These are phyloP conservation scores for Macrostomum lignano DNA, from an alignment of 1,140 invertebrate species.

Conservation along the genomic window DNA sequence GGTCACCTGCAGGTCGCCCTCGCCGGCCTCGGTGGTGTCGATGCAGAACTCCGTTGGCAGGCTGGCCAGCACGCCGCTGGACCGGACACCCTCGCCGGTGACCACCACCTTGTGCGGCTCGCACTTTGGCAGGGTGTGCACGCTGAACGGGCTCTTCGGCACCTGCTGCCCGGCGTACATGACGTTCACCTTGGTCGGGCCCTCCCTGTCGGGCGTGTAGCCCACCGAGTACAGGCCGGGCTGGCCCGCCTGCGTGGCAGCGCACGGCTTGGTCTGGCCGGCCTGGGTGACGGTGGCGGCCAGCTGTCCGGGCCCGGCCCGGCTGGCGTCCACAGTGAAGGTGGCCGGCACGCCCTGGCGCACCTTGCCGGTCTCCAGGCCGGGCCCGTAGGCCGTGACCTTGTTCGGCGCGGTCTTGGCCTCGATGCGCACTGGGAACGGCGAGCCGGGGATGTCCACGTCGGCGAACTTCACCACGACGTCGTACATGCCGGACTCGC, in stretches of 20 bases:
- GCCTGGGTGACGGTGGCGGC: too few species aligned
- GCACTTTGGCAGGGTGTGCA: slow-evolving; percentile 42
- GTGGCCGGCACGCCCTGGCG: slow-evolving; percentile 40
- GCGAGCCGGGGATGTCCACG: slow-evolving; percentile 35
- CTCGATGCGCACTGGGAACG: slow-evolving; percentile 34
- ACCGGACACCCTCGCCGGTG: slow-evolving; percentile 40
- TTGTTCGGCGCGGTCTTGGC: slow-evolving; percentile 37
- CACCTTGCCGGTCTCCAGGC: slow-evolving; percentile 42
- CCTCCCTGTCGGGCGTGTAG: slow-evolving; percentile 46
- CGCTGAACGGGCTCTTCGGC: slow-evolving; percentile 43
- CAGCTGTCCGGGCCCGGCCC: slow-evolving; percentile 41
- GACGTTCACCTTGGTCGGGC: slow-evolving; percentile 43
- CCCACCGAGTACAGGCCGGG: slow-evolving; percentile 48
- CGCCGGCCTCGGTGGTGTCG: slow-evolving; percentile 49
- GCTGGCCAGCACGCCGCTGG: slow-evolving; percentile 38
- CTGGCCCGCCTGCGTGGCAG: slow-evolving; percentile 26
- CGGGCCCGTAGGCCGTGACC: slow-evolving; percentile 43
- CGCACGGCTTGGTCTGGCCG: too few species aligned
- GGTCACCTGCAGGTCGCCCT: slow-evolving; percentile 45
- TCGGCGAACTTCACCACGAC: slow-evolving; percentile 53
- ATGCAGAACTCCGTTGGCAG: slow-evolving; percentile 48
- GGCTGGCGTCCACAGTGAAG: slow-evolving; percentile 49
- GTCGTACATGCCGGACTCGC: slow-evolving; percentile 41
- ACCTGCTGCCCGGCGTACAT: slow-evolving; percentile 45
- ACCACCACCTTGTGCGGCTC: slow-evolving; percentile 47